These are phyloP conservation scores for Desmodus rotundus DNA, from an alignment of 2,113 vertebrate genomes.

Conservation along the genomic window DNA sequence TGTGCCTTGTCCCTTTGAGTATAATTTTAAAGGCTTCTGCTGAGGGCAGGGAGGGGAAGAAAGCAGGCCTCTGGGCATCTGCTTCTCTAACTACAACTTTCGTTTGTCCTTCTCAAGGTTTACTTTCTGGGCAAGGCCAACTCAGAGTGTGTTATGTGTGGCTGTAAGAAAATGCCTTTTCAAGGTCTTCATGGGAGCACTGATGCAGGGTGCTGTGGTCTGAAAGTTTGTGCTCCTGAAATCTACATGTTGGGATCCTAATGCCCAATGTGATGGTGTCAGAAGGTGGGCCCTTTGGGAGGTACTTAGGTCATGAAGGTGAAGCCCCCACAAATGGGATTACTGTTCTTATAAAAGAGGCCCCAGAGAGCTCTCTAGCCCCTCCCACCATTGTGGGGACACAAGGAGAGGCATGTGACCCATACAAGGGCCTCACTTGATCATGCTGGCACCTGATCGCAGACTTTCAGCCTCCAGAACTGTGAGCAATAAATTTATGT, in stretches of 20 bases:
- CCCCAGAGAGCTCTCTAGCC: too few relatives aligned
- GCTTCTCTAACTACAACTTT: neutral
- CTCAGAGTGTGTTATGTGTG: neutral
- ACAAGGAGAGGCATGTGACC: neutral
- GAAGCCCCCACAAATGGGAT: neutral
- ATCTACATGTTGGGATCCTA: neutral
- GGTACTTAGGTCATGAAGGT: neutral
- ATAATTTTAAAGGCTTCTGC: conserved; percentile 33
- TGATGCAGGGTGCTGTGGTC: neutral
- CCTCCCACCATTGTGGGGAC: neutral
- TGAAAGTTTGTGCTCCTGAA: neutral
- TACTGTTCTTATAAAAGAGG: neutral
- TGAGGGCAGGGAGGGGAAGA: neutral
- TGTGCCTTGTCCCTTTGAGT: conserved; percentile 17
- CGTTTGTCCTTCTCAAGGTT: conserved; percentile 68
- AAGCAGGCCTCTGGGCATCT: conserved; percentile 47
- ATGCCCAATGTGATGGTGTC: neutral
- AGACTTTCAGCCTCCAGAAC: neutral
- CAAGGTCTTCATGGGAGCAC: neutral
- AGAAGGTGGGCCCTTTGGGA: neutral
- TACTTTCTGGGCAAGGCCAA: conserved; percentile 12
- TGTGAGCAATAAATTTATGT: neutral
- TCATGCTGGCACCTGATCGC: neutral
- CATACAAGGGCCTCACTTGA: neutral
- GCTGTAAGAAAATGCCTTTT: neutral